Percentiles rank a stretch among this genome's conserved stretches.
These are phyloP conservation scores for Pluvianellus socialis DNA, from an alignment of 2,113 vertebrate species.

Conservation along the genomic window DNA sequence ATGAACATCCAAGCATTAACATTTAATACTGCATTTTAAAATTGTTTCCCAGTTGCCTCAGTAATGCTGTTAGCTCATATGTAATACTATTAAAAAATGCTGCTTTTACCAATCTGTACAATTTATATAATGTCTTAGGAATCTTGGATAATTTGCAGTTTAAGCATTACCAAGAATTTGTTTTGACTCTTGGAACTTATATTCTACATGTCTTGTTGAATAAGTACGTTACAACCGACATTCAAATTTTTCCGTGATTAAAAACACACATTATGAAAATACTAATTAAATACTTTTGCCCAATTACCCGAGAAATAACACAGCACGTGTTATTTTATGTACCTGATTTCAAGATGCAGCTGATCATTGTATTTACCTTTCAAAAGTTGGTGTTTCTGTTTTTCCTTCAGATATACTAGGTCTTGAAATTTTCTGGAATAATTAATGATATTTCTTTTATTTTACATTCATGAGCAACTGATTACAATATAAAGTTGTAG, in stretches of 20 bases:
- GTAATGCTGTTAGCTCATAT: not conserved
- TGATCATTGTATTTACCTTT: constrained; percentile 65
- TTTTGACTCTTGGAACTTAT: not conserved
- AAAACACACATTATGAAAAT: not conserved
- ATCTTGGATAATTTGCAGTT: not conserved
- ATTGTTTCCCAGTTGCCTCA: not conserved
- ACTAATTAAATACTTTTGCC: not conserved
- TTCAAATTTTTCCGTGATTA: not conserved
- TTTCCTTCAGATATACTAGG: constrained; percentile 48
- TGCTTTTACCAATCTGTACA: not conserved
- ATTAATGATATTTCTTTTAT: constrained; percentile 40
- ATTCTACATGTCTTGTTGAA: not conserved
- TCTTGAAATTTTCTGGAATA: constrained; percentile 65
- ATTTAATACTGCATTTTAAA: not conserved
- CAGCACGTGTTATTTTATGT: not conserved
- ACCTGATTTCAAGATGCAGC: constrained; percentile 32
- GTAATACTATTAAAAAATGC: not conserved
- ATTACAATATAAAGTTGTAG: not conserved
- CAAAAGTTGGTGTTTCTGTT: constrained; percentile 43
- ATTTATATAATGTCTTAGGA: not conserved
- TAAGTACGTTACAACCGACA: not conserved
- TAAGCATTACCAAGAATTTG: not conserved
- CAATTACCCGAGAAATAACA: constrained; percentile 39
- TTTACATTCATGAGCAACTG: constrained; percentile 23
- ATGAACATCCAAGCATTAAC: not conserved